Evolutionary conservation across 2,888 invertebrate species (phyloP).

Genomic region (Teleogryllus oceanicus): DNA sequence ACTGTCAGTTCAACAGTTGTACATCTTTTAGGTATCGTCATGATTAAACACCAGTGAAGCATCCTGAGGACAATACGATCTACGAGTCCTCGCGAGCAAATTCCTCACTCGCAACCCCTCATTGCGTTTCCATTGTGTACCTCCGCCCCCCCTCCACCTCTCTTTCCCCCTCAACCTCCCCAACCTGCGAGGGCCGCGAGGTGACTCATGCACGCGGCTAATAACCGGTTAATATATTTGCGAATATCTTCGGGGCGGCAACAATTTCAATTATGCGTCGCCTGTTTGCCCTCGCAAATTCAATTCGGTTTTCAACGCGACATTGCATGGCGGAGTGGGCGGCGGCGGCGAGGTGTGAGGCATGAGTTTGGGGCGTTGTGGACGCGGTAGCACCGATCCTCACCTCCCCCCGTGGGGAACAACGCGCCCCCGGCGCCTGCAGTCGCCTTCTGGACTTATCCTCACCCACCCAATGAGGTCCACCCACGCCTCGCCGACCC

Average conservation of each 20-base stretch:
- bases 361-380: background rate
- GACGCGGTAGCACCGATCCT: background rate
- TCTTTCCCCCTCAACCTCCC: background rate
- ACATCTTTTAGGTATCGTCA: too few relatives aligned
- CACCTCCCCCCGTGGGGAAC: background rate
- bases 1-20: too few relatives aligned
- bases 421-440: background rate
- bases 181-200: background rate
- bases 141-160: background rate
- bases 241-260: constrained; percentile 9
- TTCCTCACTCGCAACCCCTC: too few relatives aligned
- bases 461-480: background rate
- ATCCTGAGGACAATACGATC: too few relatives aligned
- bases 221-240: constrained; percentile 7
- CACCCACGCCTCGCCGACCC: background rate
- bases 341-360: background rate
- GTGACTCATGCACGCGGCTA: background rate
- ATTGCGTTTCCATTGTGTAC: background rate
- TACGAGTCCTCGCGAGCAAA: too few relatives aligned
- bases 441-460: background rate
- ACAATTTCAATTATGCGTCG: background rate
- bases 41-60: too few relatives aligned
- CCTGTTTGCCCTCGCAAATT: constrained; percentile 5
- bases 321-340: background rate
- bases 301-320: background rate